A percentile compares a stretch with the other conserved stretches of the same genome.
Conservation (phyloP, 2,888 invertebrate genomes). For the Caenorhabditis sp. region DNA sequence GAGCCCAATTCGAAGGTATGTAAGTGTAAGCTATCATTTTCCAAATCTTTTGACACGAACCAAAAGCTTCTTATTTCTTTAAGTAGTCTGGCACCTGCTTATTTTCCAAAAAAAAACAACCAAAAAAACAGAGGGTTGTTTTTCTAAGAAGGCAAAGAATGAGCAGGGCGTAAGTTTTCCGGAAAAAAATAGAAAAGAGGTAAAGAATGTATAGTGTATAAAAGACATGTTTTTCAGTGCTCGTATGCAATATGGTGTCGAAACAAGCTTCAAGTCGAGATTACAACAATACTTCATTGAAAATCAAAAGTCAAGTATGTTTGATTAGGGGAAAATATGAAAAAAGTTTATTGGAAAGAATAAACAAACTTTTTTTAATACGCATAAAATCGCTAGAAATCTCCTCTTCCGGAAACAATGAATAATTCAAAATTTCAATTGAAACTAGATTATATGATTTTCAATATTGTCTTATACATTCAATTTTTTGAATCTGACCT, state of each 20-base stretch:
- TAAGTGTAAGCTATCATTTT: neutral
- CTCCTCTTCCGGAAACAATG: too few species aligned
- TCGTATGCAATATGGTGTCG: conserved; percentile 98
- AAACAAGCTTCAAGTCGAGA: conserved; percentile 97
- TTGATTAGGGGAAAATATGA: neutral
- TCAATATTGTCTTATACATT: too few species aligned
- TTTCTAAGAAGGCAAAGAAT: neutral
- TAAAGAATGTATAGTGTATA: too few species aligned
- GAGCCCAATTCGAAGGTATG: neutral
- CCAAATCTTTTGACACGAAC: neutral
- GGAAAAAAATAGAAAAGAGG: neutral
- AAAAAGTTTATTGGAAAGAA: too few species aligned
- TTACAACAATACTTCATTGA: conserved; percentile 98
- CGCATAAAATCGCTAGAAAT: too few species aligned
- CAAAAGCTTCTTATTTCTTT: neutral
- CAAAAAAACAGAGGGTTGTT: neutral
- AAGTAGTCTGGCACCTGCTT: neutral
- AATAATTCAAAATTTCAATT: too few species aligned
- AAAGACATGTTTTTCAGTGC: conserved; percentile 81
- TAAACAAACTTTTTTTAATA: too few species aligned
- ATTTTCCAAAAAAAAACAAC: neutral
- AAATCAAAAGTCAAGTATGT: conserved; percentile 97
- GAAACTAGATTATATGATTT: too few species aligned
- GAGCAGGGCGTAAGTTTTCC: neutral
- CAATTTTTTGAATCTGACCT: too few species aligned